Conservation (phyloP, 2,888 invertebrate genomes). For the Phaonia tiefii region DNA sequence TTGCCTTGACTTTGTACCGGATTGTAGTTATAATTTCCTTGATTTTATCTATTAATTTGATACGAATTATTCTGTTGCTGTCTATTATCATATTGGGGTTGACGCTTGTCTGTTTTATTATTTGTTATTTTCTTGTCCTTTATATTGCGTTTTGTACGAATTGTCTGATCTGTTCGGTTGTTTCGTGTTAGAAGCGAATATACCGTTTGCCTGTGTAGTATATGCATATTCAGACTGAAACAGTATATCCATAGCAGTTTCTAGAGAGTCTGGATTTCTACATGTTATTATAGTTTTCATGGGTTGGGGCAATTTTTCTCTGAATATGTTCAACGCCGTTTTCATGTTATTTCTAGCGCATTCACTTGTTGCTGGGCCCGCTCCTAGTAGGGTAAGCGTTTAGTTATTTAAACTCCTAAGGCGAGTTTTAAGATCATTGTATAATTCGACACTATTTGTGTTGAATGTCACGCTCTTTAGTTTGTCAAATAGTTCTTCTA, state of each 20-base stretch:
- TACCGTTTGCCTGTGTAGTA: no score
- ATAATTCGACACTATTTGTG: background rate
- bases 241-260: slow-evolving; percentile 59
- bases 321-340: background rate
- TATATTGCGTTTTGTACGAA: no score
- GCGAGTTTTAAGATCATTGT: slow-evolving; percentile 6
- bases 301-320: background rate
- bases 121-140: background rate
- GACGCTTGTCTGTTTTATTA: no score
- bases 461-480: background rate
- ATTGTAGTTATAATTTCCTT: background rate
- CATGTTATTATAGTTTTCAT: slow-evolving; percentile 37
- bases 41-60: background rate
- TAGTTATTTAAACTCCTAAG: slow-evolving; percentile 6
- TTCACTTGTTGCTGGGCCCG: background rate
- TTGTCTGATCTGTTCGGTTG: background rate
- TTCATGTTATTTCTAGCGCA: background rate
- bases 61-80: no score
- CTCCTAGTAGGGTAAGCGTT: background rate
- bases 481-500: background rate
- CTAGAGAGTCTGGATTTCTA: slow-evolving; percentile 53
- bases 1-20: background rate
- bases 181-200: no score
- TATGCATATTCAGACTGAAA: slow-evolving; percentile 55
- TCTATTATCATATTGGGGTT: no score